Conservation (phyloP, 2,888 invertebrate genomes). For the Zhuqinia jingwanae region DNA sequence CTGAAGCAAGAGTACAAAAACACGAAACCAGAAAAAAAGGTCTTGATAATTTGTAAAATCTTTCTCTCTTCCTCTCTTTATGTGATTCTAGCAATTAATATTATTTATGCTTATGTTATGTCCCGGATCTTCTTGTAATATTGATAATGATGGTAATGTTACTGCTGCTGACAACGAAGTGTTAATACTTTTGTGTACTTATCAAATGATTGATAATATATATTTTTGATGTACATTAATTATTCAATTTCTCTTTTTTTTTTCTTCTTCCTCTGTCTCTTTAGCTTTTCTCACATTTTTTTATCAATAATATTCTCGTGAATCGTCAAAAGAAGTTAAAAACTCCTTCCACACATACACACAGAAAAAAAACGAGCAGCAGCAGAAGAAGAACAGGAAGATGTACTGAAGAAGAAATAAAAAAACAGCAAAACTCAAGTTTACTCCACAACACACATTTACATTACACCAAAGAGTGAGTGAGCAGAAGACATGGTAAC, state of each 20-base stretch:
- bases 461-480: neutral
- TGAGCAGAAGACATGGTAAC: conserved; percentile 33
- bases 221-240: too few species aligned
- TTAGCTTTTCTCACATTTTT: neutral
- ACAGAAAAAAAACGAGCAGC: neutral
- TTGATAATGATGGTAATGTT: too few species aligned
- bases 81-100: too few species aligned
- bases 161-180: too few species aligned
- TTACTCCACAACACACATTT: conserved; percentile 10
- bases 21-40: too few species aligned
- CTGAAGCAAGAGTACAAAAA: too few species aligned
- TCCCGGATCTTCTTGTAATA: too few species aligned
- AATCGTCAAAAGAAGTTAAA: neutral
- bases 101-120: too few species aligned
- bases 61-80: too few species aligned
- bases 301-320: conserved; percentile 1
- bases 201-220: too few species aligned
- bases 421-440: neutral
- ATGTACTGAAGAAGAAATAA: neutral
- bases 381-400: conserved; percentile 4
- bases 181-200: too few species aligned
- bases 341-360: neutral
- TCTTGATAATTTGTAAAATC: too few species aligned
- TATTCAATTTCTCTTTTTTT: neutral
- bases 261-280: neutral